Evolutionary conservation across 2,888 invertebrate genomes (phyloP), one percentile per base, ranked within the genome.

Genomic region (Andrena bucephala): DNA sequence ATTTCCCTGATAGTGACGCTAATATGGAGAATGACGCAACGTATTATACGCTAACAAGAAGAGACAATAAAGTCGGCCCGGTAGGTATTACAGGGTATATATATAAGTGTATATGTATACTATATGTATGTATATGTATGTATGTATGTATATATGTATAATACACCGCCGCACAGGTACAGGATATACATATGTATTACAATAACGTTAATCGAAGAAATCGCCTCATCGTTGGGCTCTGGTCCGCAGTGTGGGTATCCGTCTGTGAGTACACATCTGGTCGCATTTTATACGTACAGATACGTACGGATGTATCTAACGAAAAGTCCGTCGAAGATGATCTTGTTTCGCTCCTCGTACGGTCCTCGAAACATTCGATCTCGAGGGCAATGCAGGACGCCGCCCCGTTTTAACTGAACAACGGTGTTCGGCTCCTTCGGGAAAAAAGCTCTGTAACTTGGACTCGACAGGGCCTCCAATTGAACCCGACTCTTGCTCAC

Each of bases 181-280:
- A 52, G 52, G 52, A 24, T 33, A 67, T 81, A 83, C 70, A 77
- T 71, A 74, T 85, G 86, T 81, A 83, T 42, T 42, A 42, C 77
- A 84, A 87, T 85, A 90, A 90, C 90, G 85, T 90, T 83, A 83
- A 90, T 85, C 84, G 76, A 85, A 88, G 87, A 89, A 90, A 84
- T 87, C 65, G 90, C 90, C 88, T 87, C 86, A 85, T 90, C 84
- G 85, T 76, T 89, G 90, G 90, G 90, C 89, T 90, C 84, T 90
- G 90, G 90, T 90, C 90, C 90, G 86, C 90, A 86, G 84, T 86
- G 75, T 89, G 83, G 79, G 80, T 81, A 78, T 81, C 80, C 72
- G 68, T 78, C 68, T 59, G 72, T 69, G 60, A 54, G 63, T 81
- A 42, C 13, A 42, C 42, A 52, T 75, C 66, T 65, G 57, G 65